phyloP scores from a whole-genome alignment of 2,797 vertebrate genomes.

The Gouania willdenowi region DNA sequence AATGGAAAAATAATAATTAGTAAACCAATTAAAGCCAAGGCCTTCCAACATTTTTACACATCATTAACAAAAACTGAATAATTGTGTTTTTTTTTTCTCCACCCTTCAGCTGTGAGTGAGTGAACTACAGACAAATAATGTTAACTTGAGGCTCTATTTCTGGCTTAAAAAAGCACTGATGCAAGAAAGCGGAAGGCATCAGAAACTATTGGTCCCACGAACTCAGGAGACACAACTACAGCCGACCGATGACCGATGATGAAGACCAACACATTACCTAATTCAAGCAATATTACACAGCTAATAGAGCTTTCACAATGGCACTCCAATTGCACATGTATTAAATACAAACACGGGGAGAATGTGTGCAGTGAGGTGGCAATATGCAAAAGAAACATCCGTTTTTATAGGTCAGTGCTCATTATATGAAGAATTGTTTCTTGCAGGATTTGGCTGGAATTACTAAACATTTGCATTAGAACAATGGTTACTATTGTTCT shows the following conservation, averaged over 20 bases:
- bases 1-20: not conserved
- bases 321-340: conserved; percentile 29
- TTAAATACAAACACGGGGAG: conserved; percentile 32
- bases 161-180: conserved; percentile 19
- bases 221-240: conserved; percentile 19
- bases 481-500: conserved; percentile 51
- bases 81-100: not conserved
- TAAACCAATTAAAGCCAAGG: conserved; percentile 13
- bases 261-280: conserved; percentile 7
- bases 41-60: conserved; percentile 7
- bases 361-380: conserved; percentile 9
- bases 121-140: conserved; percentile 3
- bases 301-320: conserved; percentile 45
- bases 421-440: conserved; percentile 36
- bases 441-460: conserved; percentile 32
- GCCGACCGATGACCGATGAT: not conserved
- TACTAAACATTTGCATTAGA: conserved; percentile 52
- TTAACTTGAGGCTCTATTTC: conserved; percentile 6
- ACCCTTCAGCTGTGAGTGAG: no score
- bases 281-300: conserved; percentile 47
- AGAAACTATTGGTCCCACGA: conserved; percentile 22
- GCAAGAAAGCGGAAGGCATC: conserved; percentile 26
- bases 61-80: conserved; percentile 6
- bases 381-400: conserved; percentile 9
- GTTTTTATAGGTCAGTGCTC: conserved; percentile 46